Evolutionary conservation across 2,888 invertebrate genomes (phyloP), one percentile per base, ranked within the genome.

Genomic region (Matsumyia berberina): DNA sequence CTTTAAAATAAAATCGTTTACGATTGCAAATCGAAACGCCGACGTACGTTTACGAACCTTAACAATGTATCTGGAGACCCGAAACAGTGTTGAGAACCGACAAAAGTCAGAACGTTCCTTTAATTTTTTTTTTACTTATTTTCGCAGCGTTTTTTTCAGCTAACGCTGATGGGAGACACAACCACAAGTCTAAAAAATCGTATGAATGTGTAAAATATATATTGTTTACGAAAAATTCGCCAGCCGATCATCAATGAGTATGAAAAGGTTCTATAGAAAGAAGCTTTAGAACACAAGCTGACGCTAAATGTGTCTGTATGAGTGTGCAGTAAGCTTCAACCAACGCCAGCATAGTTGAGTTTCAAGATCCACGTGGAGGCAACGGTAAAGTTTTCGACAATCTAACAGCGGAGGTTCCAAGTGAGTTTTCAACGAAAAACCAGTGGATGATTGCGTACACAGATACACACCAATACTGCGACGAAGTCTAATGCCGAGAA

Each of bases 231-330:
- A 55, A 70, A 74, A 80, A 3, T 80, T 69, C 11, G 55, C 62
- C 19, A 80, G 70, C 69, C 82, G 80, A 85, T 85, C 85, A 85
- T 85, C 80, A 85, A 80, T 80, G 85, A 80, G 76, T 55, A 66
- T 44, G 49, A 31, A 57, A 83, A 80, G 73, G 80, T 74, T 85
- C 83, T 85, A 49, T 70, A 70, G 51, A 53, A 51, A 57, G 67
- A 80, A 80, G 80, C 80, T 85, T 85, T 76, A 70, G 76, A 85
- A 76, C 42, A 70, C 60, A 64, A 58, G 11, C 51, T 17, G 37
- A 35, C 17, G 53, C 37, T 19, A n/a, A 19, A 37, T 69, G 37
- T 85, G 55, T 78, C n/a, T 62, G 66, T 67, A 51, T 24, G 42
- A 51, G 72, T 78, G 72, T 78, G 69, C 79, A 80, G 24, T 60